phyloP scores from a whole-genome alignment of 2,888 invertebrate species.

The Troides helena region DNA sequence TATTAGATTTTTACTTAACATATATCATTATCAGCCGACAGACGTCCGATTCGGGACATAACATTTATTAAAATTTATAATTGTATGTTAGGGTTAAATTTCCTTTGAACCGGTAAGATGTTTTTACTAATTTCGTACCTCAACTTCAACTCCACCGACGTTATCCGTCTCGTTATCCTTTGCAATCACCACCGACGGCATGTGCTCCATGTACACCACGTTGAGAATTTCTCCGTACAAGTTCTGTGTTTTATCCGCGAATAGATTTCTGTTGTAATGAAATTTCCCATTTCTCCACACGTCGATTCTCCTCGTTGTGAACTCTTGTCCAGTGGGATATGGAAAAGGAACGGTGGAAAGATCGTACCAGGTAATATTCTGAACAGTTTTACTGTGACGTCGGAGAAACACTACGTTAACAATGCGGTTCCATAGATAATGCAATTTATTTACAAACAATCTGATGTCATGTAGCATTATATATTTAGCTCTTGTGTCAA shows the following conservation, averaged over 20 bases:
- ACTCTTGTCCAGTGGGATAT: constrained; percentile 71
- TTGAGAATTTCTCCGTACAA: constrained; percentile 80
- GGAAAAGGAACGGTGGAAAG: constrained; percentile 88
- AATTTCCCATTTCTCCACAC: constrained; percentile 84
- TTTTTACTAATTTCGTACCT: constrained; percentile 64
- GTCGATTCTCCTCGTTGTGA: constrained; percentile 83
- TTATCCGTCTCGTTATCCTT: constrained; percentile 60
- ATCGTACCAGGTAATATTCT: constrained; percentile 82
- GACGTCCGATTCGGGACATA: no score
- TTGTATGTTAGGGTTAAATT: no score
- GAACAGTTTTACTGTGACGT: constrained; percentile 64
- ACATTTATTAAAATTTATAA: no score
- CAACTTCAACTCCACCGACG: constrained; percentile 84
- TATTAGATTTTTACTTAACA: no score
- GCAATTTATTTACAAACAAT: constrained; percentile 82
- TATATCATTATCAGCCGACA: no score
- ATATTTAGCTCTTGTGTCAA: constrained; percentile 86
- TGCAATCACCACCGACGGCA: constrained; percentile 81
- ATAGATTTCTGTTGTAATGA: constrained; percentile 73
- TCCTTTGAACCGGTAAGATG: no score
- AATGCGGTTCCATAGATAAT: constrained; percentile 88
- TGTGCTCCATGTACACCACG: constrained; percentile 84
- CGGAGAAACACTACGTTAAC: constrained; percentile 87
- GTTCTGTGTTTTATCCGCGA: constrained; percentile 81
- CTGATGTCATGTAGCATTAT: constrained; percentile 85